Percentiles rank a stretch among this genome's conserved stretches.
phyloP scores from a whole-genome alignment of 2,888 invertebrate genomes.

The Achlya flavicornis region DNA sequence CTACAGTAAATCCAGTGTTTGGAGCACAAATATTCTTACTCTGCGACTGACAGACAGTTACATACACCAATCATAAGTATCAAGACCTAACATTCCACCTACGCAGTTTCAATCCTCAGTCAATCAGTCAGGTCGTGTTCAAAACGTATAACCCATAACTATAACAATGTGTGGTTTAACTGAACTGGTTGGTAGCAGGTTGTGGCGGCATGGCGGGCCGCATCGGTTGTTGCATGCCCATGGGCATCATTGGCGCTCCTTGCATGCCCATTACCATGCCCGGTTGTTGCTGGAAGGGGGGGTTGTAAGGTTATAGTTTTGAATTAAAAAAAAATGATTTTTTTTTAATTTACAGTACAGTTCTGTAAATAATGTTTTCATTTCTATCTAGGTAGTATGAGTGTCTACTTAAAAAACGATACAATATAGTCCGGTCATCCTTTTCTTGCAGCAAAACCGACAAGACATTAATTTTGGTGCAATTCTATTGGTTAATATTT shows the following conservation, averaged over 20 bases:
- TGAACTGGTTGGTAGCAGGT: constrained; percentile 74
- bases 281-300: constrained; percentile 73
- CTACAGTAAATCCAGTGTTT: no score
- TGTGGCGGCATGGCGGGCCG: constrained; percentile 71
- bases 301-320: constrained; percentile 14
- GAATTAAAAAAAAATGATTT: neutral
- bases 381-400: no score
- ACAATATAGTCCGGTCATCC: no score
- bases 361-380: neutral
- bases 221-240: constrained; percentile 69
- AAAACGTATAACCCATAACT: constrained; percentile 31
- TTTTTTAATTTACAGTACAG: neutral
- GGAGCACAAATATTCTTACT: no score
- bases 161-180: constrained; percentile 55
- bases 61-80: no score
- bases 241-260: constrained; percentile 68
- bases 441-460: no score
- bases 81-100: no score
- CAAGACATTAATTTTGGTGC: no score
- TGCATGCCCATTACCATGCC: constrained; percentile 79
- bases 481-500: no score
- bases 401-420: no score
- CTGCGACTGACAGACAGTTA: no score
- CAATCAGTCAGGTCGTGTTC: constrained; percentile 15
- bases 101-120: neutral